Base-by-base conservation (phyloP, 2,113 vertebrate species). In the Chaenogobius annularis region DNA sequence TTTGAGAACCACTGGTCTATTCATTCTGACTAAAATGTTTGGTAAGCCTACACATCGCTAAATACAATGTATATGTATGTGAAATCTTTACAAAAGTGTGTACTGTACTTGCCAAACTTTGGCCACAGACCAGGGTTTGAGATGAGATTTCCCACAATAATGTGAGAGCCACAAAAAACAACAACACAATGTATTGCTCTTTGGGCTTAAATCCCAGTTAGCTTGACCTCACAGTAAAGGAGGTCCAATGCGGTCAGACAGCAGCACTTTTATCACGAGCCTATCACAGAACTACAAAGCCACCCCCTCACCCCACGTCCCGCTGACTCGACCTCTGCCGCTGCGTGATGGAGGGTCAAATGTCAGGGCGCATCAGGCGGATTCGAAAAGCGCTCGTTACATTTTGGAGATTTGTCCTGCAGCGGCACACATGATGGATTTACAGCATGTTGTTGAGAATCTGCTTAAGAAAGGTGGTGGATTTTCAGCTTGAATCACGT, bases 281-380 rank as follows among this genome's bases (percentile, higher is more conserved):
- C 20, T 68, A 77, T 75, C 69, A 56, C 47, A 73, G 55, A 67
- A 31, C 67, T 56, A 75, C 59, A 74, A 72, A 71, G 78, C 71
- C 40, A 23, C 52, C 5, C 19, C 50, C 5, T 22, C 31, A 10
- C 5, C 19, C 56, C 48, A 69, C 54, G 19, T 48, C 55, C 73
- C 31, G 66, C 68, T 46, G 69, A 75, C 72, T 22, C 17, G 54
- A 73, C 59, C 59, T 73, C 40, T 52, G 64, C 72, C 44, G 50
- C 50, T 17, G 63, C 44, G 62, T 47, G 75, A 61, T 70, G 48
- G 55, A 46, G 40, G 74, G 66, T 80, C 40, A 77, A 55, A 73
- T 56, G 74, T 67, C 10, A 31, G 55, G 68, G 48, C 66, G 63
- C 68, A 77, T 68, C 69, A 59, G 64, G 31, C 63, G 10, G 68